Conservation (phyloP, 2,888 invertebrate species). For the Dryobota labecula region DNA sequence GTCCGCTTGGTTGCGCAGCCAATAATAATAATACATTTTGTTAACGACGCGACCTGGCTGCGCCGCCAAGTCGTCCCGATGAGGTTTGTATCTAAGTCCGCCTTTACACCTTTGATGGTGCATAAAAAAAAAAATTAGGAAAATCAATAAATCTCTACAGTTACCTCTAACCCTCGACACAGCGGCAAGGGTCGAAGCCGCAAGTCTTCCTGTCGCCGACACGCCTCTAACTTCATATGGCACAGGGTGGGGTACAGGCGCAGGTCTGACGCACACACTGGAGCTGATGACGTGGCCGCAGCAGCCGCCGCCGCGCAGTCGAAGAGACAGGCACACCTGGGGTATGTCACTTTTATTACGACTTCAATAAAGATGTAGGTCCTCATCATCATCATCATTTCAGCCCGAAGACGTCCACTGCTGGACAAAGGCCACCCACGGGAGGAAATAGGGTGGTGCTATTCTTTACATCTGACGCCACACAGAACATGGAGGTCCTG, state of each 20-base stretch:
- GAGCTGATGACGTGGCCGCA: slow-evolving; percentile 88
- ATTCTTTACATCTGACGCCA: no score
- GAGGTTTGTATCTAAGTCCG: no score
- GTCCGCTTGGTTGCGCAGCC: no score
- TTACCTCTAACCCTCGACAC: slow-evolving; percentile 94
- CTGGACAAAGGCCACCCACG: no score
- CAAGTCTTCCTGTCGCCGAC: slow-evolving; percentile 95
- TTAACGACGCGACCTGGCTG: no score
- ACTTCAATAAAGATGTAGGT: neutral
- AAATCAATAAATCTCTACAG: neutral
- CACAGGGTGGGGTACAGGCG: slow-evolving; percentile 95
- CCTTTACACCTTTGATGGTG: neutral
- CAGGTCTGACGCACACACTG: slow-evolving; percentile 96
- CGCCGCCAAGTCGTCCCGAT: no score
- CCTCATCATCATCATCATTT: no score
- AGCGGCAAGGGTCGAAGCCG: slow-evolving; percentile 94
- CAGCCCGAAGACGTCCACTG: no score
- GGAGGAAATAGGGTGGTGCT: no score
- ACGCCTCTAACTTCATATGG: slow-evolving; percentile 96
- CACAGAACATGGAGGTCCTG: neutral
- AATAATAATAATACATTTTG: no score
- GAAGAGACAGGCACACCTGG: slow-evolving; percentile 93
- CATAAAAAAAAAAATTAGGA: neutral
- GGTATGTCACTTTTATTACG: neutral
- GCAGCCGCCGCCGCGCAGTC: slow-evolving; percentile 92